These are phyloP conservation scores for Gymnarchus niloticus DNA, from an alignment of 2,113 vertebrate genomes.

Conservation along the genomic window DNA sequence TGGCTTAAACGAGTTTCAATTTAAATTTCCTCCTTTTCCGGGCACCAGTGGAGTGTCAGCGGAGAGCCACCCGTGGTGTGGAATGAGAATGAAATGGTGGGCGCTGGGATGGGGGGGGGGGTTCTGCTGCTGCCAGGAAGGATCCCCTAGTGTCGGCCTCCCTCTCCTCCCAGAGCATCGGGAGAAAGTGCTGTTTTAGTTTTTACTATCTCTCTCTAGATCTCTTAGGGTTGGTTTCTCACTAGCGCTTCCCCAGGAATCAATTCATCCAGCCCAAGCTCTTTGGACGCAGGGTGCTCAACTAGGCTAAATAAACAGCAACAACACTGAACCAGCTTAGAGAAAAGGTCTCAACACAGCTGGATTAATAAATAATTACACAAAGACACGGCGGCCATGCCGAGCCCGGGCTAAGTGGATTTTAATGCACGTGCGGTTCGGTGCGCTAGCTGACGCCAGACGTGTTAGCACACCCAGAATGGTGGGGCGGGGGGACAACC, in stretches of 20 bases:
- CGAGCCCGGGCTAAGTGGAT: neutral
- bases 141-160: neutral
- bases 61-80: neutral
- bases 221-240: neutral
- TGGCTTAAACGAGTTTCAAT: slow-evolving; percentile 19
- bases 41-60: neutral
- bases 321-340: neutral
- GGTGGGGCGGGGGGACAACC: neutral
- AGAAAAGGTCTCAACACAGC: neutral
- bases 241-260: neutral
- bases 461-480: neutral
- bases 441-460: neutral
- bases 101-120: neutral
- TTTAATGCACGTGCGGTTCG: neutral
- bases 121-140: neutral
- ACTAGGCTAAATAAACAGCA: neutral
- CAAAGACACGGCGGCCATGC: no score
- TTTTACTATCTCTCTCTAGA: neutral
- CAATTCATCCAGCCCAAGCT: neutral
- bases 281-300: neutral
- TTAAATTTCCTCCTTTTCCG: slow-evolving; percentile 11
- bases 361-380: no score
- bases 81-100: neutral
- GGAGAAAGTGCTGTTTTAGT: neutral
- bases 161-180: neutral